A percentile compares a stretch with the other conserved stretches of the same genome.
These are phyloP conservation scores for Dysmachus trigonus DNA, from an alignment of 2,888 invertebrate genomes.

Conservation along the genomic window DNA sequence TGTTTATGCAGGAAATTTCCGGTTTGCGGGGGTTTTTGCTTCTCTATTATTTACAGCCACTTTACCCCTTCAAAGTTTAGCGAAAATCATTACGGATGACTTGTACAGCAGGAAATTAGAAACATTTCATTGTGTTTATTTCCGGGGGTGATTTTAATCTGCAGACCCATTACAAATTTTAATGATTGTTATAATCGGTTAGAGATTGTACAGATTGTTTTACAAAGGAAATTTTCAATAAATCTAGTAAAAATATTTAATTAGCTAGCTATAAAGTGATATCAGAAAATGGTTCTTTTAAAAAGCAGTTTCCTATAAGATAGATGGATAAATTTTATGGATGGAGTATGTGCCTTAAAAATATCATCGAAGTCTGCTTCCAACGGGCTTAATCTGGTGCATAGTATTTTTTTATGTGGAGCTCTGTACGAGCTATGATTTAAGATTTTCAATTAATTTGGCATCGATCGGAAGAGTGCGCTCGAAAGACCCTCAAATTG, in stretches of 20 bases:
- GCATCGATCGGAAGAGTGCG: background rate
- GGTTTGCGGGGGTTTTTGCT: background rate
- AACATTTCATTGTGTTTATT: background rate
- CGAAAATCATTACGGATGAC: background rate
- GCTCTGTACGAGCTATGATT: background rate
- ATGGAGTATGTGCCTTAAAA: background rate
- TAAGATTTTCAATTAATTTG: slow-evolving; percentile 29
- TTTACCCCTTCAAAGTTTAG: background rate
- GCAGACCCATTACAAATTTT: background rate
- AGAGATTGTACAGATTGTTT: background rate
- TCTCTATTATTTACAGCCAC: background rate
- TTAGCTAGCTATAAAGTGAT: background rate
- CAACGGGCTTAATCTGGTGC: background rate
- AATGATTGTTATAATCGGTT: background rate
- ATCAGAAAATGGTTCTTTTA: background rate
- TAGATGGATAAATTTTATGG: background rate
- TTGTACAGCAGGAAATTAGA: background rate
- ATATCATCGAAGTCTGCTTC: background rate
- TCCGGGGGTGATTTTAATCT: background rate
- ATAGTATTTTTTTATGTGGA: background rate
- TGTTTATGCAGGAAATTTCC: background rate
- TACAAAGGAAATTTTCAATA: background rate
- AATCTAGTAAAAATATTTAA: background rate
- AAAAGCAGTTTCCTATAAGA: background rate
- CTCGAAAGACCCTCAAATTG: background rate